Conservation (phyloP, 1,140 invertebrate genomes). For the Pseudoatta argentina region DNA sequence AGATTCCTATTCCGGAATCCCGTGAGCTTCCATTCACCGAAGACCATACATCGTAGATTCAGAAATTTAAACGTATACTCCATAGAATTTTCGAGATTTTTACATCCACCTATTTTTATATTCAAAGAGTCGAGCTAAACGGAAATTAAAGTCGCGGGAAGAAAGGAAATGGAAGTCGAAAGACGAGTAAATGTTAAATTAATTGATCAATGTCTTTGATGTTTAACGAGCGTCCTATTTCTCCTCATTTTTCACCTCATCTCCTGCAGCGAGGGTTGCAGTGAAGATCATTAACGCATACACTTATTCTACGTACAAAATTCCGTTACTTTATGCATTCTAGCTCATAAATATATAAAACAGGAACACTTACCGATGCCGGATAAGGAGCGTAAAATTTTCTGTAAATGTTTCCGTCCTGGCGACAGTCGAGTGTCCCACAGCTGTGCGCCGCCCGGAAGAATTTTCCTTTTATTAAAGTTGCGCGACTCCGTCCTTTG, state of each 20-base stretch:
- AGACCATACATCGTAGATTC: too few relatives aligned
- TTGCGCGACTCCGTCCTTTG: slow-evolving; percentile 50
- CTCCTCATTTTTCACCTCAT: neutral
- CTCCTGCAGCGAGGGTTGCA: neutral
- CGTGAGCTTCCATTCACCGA: neutral
- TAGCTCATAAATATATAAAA: slow-evolving; percentile 43
- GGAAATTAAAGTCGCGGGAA: neutral
- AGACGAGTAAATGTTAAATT: neutral
- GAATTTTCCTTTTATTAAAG: slow-evolving; percentile 67
- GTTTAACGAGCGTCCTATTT: neutral
- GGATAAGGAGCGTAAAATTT: slow-evolving; percentile 48
- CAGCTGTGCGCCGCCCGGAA: slow-evolving; percentile 2
- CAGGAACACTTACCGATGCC: neutral
- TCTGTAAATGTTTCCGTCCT: slow-evolving; percentile 52
- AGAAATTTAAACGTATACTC: neutral
- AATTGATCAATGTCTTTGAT: neutral
- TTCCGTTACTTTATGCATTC: neutral
- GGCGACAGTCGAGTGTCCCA: slow-evolving; percentile 31
- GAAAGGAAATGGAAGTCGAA: neutral
- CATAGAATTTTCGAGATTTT: neutral
- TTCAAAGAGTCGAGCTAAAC: neutral
- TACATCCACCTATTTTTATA: neutral
- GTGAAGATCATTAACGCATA: neutral
- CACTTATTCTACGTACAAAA: neutral
- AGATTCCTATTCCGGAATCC: neutral